Conservation (phyloP, 2,888 invertebrate species). For the Achlya flavicornis region DNA sequence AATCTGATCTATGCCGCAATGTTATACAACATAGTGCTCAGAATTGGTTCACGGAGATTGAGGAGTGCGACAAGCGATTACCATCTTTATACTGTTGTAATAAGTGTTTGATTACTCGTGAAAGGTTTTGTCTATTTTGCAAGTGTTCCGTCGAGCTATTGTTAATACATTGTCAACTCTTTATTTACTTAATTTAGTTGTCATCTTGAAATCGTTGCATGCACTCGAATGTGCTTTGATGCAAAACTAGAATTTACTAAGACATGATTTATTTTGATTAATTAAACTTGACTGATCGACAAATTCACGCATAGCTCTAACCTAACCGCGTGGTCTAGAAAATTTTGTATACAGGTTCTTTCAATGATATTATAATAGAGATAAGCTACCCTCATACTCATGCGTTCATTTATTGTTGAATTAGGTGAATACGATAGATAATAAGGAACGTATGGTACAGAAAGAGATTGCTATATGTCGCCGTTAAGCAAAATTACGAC, state of each 20-base stretch:
- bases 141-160: not conserved
- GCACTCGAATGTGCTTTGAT: not conserved
- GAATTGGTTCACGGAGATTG: constrained; percentile 9
- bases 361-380: too few species aligned
- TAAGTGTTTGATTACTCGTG: constrained; percentile 28
- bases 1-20: constrained; percentile 17
- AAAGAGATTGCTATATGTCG: too few species aligned
- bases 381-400: too few species aligned
- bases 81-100: constrained; percentile 26
- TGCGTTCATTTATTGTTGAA: too few species aligned
- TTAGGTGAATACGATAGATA: too few species aligned
- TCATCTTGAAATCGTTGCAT: not conserved
- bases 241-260: not conserved
- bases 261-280: too few species aligned
- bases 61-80: constrained; percentile 27
- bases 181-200: not conserved
- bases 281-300: too few species aligned
- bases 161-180: not conserved
- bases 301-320: too few species aligned
- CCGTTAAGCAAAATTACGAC: too few species aligned
- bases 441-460: too few species aligned
- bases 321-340: too few species aligned
- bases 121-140: constrained; percentile 24
- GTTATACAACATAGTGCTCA: constrained; percentile 9
- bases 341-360: too few species aligned